Evolutionary conservation across 2,888 invertebrate species (phyloP).

Genomic region (Lepas anatifera): DNA sequence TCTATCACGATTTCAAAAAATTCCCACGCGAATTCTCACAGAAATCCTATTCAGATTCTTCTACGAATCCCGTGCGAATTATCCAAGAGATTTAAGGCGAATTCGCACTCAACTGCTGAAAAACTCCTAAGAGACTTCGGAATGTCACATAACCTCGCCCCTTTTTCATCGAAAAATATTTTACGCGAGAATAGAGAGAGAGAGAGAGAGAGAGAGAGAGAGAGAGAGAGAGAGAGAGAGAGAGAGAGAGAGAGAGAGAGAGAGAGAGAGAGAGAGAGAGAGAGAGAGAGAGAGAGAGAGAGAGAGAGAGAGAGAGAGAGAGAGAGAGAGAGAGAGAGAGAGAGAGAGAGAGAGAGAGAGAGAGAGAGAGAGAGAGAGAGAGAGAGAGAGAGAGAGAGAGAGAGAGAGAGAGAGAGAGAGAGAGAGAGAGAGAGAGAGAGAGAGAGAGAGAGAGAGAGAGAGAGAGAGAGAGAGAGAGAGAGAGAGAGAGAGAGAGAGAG

Average conservation of each 20-base stretch:
- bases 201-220: background rate
- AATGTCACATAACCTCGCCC: too few species aligned
- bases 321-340: background rate
- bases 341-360: background rate
- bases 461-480: too few species aligned
- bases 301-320: background rate
- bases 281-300: background rate
- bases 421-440: background rate
- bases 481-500: too few species aligned
- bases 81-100: too few species aligned
- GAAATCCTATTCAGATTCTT: too few species aligned
- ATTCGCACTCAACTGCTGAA: too few species aligned
- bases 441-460: slow-evolving; percentile 13
- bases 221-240: background rate
- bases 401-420: slow-evolving; percentile 1
- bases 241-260: background rate
- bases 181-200: background rate
- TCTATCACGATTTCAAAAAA: too few species aligned
- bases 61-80: too few species aligned
- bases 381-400: slow-evolving; percentile 6
- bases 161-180: too few species aligned
- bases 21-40: too few species aligned
- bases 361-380: background rate
- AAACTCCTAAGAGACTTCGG: too few species aligned
- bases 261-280: background rate